Evolutionary conservation across 2,113 vertebrate genomes (phyloP), one percentile per base, ranked within the genome.

Genomic region (Cavia aperea): DNA sequence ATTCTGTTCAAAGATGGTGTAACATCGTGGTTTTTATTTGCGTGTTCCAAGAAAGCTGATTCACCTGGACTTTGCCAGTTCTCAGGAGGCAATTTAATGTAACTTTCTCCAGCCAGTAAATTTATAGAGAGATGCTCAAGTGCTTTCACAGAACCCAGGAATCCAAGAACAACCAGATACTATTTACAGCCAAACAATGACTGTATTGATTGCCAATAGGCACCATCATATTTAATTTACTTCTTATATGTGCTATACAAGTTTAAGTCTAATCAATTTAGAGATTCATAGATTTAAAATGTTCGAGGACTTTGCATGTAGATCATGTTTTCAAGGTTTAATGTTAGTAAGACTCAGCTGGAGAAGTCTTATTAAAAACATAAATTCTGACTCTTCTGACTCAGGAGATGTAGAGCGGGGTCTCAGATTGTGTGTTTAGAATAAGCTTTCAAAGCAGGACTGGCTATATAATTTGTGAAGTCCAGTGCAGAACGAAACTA

Each of bases 381-480:
- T n/a, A 39, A 68, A 29, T 79, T 75, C 70, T 95, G 33, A 82
- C 60, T 46, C 19, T 72, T 73, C 62, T 96, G 36, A 81, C 58
- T 51, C 16, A 31, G 62, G 43, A 46, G 5, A n/a, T 23, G 2
- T 24, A 16, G 14, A 29, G 7, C 7, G 1, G 51, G 39, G 23
- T 13, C 23, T 49, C 29, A n/a, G 31, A 16, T 24, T 81, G 26
- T 91, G n/a, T 26, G 36, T 75, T 86, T 36, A 18, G 54, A 87
- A 15, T 31, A 65, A 81, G 46, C 39, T 31, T 13, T 36, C 51
- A 36, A 54, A 21, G 49, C 56, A 60, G 51, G 26, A 88, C 36
- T 43, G 31, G n/a, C 15, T 36, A 31, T 18, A 49, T 49, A 16
- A 66, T 82, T 84, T 77, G 16, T 19, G 24, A 31, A 36, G 9